phyloP scores from a whole-genome alignment of 2,888 invertebrate genomes.

The Drosophila tanythrix region DNA sequence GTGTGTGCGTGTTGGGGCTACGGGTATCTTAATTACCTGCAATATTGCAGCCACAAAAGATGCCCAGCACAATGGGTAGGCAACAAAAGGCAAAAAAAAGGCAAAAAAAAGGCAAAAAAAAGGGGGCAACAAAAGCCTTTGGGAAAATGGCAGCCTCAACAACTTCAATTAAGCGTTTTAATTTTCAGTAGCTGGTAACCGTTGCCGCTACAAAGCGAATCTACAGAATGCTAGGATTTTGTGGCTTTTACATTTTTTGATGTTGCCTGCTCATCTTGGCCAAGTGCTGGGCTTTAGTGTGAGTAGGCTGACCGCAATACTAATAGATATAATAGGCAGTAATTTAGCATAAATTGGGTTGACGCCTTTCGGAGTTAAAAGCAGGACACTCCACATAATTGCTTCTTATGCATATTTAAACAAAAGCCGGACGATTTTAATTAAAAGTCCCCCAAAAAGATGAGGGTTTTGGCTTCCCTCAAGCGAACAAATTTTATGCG shows the following conservation, averaged over 20 bases:
- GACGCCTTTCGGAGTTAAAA: not conserved
- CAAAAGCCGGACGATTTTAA: constrained; percentile 39
- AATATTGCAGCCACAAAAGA: constrained; percentile 68
- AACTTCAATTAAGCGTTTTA: constrained; percentile 70
- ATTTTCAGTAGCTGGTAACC: constrained; percentile 64
- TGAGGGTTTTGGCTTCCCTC: not conserved
- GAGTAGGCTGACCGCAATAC: constrained; percentile 37
- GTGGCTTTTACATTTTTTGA: constrained; percentile 4
- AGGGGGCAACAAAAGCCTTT: constrained; percentile 40
- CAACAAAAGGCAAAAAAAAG: constrained; percentile 12
- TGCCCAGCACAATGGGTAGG: constrained; percentile 13
- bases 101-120: constrained; percentile 5
- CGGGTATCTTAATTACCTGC: constrained; percentile 73
- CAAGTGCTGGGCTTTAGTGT: constrained; percentile 12
- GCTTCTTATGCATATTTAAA: constrained; percentile 73
- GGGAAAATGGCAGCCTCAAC: constrained; percentile 18
- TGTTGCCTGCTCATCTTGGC: not conserved
- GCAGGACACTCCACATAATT: constrained; percentile 56
- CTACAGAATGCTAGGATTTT: constrained; percentile 41
- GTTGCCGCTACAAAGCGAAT: constrained; percentile 46
- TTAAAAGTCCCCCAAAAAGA: constrained; percentile 31
- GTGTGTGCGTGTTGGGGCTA: constrained; percentile 5
- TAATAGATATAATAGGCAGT: constrained; percentile 60
- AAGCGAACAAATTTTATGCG: constrained; percentile 40
- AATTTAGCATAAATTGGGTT: constrained; percentile 70